Conservation (phyloP, 2,888 invertebrate species). For the Tipula unca region DNA sequence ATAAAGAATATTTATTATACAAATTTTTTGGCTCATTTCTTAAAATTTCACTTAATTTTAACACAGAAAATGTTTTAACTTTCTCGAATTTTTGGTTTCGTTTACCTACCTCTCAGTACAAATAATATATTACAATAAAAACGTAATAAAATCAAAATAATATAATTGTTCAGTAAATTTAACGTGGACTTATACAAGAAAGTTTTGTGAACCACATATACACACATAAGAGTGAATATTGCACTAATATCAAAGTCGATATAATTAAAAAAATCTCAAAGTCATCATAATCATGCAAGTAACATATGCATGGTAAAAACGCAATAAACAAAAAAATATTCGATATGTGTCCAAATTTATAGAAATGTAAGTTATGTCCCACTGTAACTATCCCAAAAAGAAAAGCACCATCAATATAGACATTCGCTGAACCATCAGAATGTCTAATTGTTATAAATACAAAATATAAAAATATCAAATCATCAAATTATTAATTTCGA, state of each 20-base stretch:
- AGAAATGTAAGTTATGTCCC: no score
- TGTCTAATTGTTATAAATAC: no score
- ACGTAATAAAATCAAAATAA: neutral
- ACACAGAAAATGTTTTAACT: neutral
- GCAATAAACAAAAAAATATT: neutral
- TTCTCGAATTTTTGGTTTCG: neutral
- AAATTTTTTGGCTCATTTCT: neutral
- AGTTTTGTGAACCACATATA: neutral
- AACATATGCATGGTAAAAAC: neutral
- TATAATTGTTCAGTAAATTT: neutral
- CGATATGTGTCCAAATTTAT: neutral
- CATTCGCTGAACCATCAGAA: no score
- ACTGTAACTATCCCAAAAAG: no score
- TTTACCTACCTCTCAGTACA: neutral
- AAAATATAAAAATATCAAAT: no score
- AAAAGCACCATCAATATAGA: no score
- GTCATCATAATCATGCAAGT: neutral
- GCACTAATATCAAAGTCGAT: neutral
- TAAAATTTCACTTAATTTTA: constrained; percentile 3
- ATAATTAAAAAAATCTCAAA: neutral
- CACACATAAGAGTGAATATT: neutral
- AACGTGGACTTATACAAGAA: neutral
- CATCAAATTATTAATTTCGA: no score
- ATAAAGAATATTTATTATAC: neutral
- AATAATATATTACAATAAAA: neutral